Evolutionary conservation across 2,888 invertebrate species (phyloP), one percentile per base, ranked within the genome.

Genomic region (Crossocerus cetratus): DNA sequence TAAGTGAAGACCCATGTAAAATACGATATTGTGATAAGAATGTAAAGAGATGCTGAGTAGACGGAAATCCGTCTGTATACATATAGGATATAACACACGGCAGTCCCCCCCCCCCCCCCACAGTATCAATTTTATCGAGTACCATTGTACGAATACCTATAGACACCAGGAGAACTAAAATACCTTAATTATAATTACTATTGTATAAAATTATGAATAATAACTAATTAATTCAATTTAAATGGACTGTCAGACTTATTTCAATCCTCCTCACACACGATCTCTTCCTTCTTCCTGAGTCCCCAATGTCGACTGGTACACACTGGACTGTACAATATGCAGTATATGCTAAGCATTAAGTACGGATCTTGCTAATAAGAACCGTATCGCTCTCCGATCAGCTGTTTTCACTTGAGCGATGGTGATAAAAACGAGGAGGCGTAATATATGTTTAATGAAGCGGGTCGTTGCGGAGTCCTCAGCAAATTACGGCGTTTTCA

Each of bases 151-250:
- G 86, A 85, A 88, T 86, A 32, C 32, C 32, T 32, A 88, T 85
- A 87, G 84, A 87, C 86, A 86, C 78, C 86, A 88, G 82, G 83
- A 83, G 84, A 84, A 88, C 85, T 88, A 89, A 89, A 89, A 88
- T 88, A 89, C 86, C 89, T 89, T 89, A 89, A 89, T 85, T 89
- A 89, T 87, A 86, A 89, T 89, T 86, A 89, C 86, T 89, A 89
- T 89, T 89, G 89, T 89, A 89, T 89, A 89, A 89, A 89, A 87
- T 32, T 88, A 88, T 88, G 87, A 89, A 89, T 89, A 89, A 89
- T 89, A 89, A 89, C 86, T 88, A 88, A 89, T 88, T 89, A 88
- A 89, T 89, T 89, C 87, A 88, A 89, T 88, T 89, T 86, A 87
- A 85, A 79, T 69, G n/a, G 44, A n/a, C 14, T 11, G n/a, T 14